These are phyloP conservation scores for Leptonema lineaticorne DNA, from an alignment of 1,140 invertebrate species.

Conservation along the genomic window DNA sequence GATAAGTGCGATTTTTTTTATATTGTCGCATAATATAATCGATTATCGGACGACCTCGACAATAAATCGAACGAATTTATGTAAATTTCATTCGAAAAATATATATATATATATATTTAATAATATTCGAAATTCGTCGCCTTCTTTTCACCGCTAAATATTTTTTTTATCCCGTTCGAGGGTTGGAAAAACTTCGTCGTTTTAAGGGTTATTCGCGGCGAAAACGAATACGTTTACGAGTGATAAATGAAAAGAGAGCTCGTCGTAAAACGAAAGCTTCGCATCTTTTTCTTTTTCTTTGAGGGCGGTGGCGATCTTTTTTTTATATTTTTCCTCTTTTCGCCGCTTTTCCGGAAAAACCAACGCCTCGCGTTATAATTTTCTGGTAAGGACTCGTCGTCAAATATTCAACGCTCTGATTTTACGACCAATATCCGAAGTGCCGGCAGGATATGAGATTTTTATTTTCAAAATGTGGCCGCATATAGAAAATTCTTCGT, in stretches of 20 bases:
- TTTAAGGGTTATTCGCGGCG: not conserved
- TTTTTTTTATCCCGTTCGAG: too few species aligned
- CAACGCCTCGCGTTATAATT: conserved; percentile 6
- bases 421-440: conserved; percentile 37
- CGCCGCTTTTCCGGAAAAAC: not conserved
- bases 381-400: conserved; percentile 7
- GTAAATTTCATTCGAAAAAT: not conserved
- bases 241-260: conserved; percentile 2
- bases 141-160: too few species aligned
- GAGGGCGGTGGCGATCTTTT: not conserved
- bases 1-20: not conserved
- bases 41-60: not conserved
- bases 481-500: not conserved
- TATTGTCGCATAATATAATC: not conserved
- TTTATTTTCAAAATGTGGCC: conserved; percentile 24
- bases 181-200: not conserved
- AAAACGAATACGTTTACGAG: not conserved
- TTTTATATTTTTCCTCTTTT: too few species aligned
- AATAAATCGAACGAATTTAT: not conserved
- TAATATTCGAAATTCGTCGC: not conserved
- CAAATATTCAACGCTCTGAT: conserved; percentile 39
- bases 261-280: not conserved
- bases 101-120: not conserved
- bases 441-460: conserved; percentile 31
- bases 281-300: too few species aligned